phyloP scores from a whole-genome alignment of 2,888 invertebrate genomes.

The Cetonia aurata region DNA sequence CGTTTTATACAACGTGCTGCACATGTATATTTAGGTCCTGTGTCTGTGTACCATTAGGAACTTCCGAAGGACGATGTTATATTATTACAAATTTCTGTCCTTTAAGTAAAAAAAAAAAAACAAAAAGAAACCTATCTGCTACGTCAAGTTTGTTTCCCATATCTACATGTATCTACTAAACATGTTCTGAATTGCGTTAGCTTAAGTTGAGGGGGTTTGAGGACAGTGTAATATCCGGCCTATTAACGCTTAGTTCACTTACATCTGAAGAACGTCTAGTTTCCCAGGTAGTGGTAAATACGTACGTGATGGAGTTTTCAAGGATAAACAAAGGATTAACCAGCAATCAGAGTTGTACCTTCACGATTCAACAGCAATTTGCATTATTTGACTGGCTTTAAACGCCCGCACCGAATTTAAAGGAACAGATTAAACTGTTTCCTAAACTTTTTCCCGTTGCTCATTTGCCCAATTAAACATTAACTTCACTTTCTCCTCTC shows the following conservation, averaged over 20 bases:
- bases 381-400: slow-evolving; percentile 47
- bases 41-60: background rate
- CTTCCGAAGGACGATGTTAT: too few relatives aligned
- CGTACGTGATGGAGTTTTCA: slow-evolving; percentile 51
- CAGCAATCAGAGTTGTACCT: slow-evolving; percentile 46
- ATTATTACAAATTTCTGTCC: too few relatives aligned
- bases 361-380: slow-evolving; percentile 46
- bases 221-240: slow-evolving; percentile 57
- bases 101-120: background rate
- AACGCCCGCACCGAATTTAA: slow-evolving; percentile 43
- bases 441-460: slow-evolving; percentile 44
- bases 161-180: too few relatives aligned
- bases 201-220: slow-evolving; percentile 35
- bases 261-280: slow-evolving; percentile 53
- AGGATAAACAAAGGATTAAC: slow-evolving; percentile 53
- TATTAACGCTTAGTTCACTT: slow-evolving; percentile 54
- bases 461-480: slow-evolving; percentile 45
- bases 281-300: slow-evolving; percentile 8
- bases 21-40: background rate
- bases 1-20: slow-evolving; percentile 9
- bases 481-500: slow-evolving; percentile 33
- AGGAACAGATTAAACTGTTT: slow-evolving; percentile 45
- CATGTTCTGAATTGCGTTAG: too few relatives aligned
- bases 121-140: too few relatives aligned
- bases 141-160: too few relatives aligned